phyloP scores from a whole-genome alignment of 53 echinoderm and acorn worm genomes.

The Arbacia lixula region DNA sequence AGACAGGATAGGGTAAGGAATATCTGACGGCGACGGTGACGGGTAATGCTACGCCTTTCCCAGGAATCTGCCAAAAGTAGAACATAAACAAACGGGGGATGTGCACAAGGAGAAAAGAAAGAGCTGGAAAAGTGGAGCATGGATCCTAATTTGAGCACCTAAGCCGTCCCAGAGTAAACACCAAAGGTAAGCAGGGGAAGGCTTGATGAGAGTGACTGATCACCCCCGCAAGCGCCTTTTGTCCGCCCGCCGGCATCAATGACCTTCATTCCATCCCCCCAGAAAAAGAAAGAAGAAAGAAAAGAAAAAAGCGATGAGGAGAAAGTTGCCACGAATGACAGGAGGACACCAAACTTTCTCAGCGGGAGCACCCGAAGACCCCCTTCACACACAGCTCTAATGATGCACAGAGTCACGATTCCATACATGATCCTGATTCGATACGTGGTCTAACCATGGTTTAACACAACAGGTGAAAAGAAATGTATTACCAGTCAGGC shows the following conservation, averaged over 20 bases:
- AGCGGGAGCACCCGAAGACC: too few species aligned
- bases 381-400: too few species aligned
- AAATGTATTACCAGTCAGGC: too few species aligned
- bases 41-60: background rate
- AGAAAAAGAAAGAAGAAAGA: too few species aligned
- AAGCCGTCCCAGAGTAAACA: constrained; percentile 38
- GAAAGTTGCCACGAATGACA: background rate
- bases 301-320: too few species aligned
- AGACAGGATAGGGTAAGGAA: background rate
- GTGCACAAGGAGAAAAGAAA: constrained; percentile 5
- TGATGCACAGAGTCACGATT: too few species aligned
- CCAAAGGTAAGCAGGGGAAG: constrained; percentile 1
- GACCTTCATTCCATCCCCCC: constrained; percentile 17
- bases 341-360: constrained; percentile 1
- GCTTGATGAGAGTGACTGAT: constrained; percentile 10
- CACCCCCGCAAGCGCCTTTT: background rate
- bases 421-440: too few species aligned
- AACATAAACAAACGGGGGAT: constrained; percentile 35
- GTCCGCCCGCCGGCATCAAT: background rate
- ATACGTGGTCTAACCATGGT: too few species aligned
- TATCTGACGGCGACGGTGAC: background rate
- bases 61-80: constrained; percentile 22
- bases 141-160: background rate
- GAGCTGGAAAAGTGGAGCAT: background rate
- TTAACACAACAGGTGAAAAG: too few species aligned